phyloP scores from a whole-genome alignment of 2,113 vertebrate genomes.

The Ailuropoda melanoleuca region DNA sequence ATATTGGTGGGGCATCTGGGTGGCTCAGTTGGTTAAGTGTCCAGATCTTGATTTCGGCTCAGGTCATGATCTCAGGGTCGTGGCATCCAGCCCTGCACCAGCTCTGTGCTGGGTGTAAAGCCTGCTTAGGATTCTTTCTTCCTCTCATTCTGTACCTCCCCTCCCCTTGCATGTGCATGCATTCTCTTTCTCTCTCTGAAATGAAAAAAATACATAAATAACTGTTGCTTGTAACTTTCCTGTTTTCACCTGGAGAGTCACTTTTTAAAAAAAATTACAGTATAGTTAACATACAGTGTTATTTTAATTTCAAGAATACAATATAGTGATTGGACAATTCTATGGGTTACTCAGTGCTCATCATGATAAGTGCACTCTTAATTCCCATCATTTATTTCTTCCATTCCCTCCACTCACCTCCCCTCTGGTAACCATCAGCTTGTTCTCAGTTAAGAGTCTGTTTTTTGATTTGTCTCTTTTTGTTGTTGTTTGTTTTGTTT shows the following conservation, averaged over 20 bases:
- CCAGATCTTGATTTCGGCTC: neutral
- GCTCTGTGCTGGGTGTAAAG: neutral
- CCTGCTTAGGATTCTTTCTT: too few species aligned
- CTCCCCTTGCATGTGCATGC: too few species aligned
- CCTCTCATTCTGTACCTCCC: too few species aligned
- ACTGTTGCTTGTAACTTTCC: slow-evolving; percentile 10
- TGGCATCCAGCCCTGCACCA: neutral
- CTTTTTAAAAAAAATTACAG: neutral
- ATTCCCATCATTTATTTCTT: neutral
- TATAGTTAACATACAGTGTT: neutral
- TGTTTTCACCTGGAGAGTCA: slow-evolving; percentile 1
- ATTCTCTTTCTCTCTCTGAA: too few species aligned
- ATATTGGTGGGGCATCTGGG: neutral
- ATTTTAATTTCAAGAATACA: neutral
- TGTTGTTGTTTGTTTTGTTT: neutral
- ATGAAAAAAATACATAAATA: neutral
- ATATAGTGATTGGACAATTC: neutral
- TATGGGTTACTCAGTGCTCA: neutral
- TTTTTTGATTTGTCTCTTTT: neutral
- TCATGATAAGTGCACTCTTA: neutral
- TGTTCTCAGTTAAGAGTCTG: neutral
- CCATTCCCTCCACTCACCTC: neutral
- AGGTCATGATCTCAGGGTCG: neutral
- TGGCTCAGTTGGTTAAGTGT: neutral
- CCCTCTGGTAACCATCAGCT: neutral